These are phyloP conservation scores for Ammodytes dubius DNA, from an alignment of 2,113 vertebrate species.

Conservation along the genomic window DNA sequence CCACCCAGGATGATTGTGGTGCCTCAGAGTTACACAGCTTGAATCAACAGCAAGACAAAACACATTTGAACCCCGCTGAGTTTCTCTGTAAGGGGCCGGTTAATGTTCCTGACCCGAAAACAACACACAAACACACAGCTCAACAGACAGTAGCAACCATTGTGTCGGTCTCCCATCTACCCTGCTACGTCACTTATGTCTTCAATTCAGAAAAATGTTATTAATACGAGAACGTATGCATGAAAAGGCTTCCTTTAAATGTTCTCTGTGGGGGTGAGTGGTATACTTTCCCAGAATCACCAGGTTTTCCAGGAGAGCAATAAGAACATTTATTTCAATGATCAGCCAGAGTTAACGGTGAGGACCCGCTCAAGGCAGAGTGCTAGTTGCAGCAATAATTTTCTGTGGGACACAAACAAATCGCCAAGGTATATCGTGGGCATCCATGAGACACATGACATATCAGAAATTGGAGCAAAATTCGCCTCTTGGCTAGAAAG, in stretches of 20 bases:
- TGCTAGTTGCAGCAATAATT: too few relatives aligned
- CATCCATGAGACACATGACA: too few relatives aligned
- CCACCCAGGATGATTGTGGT: conserved; percentile 78
- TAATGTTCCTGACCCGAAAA: conserved; percentile 66
- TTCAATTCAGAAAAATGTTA: conserved; percentile 32
- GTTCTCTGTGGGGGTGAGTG: conserved; percentile 38
- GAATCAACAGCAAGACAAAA: conserved; percentile 77
- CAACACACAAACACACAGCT: conserved; percentile 39
- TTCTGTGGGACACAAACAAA: too few relatives aligned
- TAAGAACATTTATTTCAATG: not conserved
- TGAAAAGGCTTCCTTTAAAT: conserved; percentile 11
- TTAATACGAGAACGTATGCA: conserved; percentile 14
- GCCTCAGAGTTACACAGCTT: conserved; percentile 73
- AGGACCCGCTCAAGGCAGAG: too few relatives aligned
- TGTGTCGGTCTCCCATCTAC: conserved; percentile 46
- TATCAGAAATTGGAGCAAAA: too few relatives aligned
- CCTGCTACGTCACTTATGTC: conserved; percentile 45
- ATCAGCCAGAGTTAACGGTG: too few relatives aligned
- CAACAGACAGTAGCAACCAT: conserved; percentile 57
- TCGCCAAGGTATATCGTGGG: too few relatives aligned
- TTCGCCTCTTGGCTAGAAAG: too few relatives aligned
- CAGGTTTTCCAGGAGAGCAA: conserved; percentile 1
- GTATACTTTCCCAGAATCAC: not conserved
- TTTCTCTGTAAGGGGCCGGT: conserved; percentile 67
- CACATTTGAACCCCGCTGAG: conserved; percentile 70